Conservation (phyloP, 2,113 vertebrate genomes). For the Carettochelys insculpta region DNA sequence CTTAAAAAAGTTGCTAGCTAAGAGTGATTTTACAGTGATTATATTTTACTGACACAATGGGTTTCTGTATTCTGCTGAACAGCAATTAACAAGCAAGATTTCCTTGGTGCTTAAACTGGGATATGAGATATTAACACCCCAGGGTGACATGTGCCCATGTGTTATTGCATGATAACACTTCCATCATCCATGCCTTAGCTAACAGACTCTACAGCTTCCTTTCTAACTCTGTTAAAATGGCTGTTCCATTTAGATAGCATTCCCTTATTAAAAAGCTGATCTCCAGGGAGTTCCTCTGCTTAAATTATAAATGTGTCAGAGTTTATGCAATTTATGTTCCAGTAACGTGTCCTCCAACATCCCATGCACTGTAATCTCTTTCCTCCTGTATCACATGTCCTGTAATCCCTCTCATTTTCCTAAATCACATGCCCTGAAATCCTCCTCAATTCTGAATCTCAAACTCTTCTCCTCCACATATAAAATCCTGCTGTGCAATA, state of each 20-base stretch:
- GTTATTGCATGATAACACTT: slow-evolving; percentile 52
- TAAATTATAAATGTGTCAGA: slow-evolving; percentile 46
- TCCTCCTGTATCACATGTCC: not conserved
- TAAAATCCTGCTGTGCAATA: slow-evolving; percentile 4
- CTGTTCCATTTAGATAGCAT: slow-evolving; percentile 59
- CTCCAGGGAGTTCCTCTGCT: slow-evolving; percentile 44
- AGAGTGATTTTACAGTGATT: slow-evolving; percentile 18
- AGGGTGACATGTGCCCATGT: not conserved
- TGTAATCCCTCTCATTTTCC: not conserved
- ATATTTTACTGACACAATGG: slow-evolving; percentile 63
- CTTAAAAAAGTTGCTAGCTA: slow-evolving; percentile 26
- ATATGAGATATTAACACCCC: slow-evolving; percentile 21
- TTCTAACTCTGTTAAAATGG: slow-evolving; percentile 40
- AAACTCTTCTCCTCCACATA: not conserved
- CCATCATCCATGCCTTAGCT: slow-evolving; percentile 1
- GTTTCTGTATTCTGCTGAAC: not conserved
- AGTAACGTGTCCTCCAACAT: slow-evolving; percentile 1
- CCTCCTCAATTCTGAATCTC: not conserved
- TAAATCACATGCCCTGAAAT: slow-evolving; percentile 4
- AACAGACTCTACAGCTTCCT: slow-evolving; percentile 25
- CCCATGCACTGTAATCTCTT: slow-evolving; percentile 11
- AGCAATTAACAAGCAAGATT: slow-evolving; percentile 40
- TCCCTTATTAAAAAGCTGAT: slow-evolving; percentile 27
- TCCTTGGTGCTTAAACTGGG: not conserved
- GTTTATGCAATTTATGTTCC: slow-evolving; percentile 33